phyloP scores from a whole-genome alignment of 2,888 invertebrate genomes.

The Clepsis dumicolana region DNA sequence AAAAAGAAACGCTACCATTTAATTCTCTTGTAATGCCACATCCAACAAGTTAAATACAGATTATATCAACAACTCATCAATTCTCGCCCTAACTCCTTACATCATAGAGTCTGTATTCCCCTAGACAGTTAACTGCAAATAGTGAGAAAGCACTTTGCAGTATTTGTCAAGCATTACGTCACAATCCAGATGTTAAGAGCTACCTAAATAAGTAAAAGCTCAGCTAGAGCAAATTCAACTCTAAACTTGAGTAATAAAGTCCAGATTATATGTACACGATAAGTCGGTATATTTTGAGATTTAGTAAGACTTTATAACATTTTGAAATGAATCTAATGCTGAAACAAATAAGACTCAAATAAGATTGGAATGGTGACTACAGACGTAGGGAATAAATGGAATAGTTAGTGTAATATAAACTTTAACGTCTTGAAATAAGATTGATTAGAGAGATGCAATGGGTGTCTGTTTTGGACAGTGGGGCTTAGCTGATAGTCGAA shows the following conservation, averaged over 20 bases:
- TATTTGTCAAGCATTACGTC: constrained; percentile 73
- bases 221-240: constrained; percentile 38
- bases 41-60: constrained; percentile 42
- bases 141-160: constrained; percentile 36
- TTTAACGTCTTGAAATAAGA: constrained; percentile 14
- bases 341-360: neutral
- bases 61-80: constrained; percentile 3
- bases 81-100: neutral
- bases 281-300: constrained; percentile 4
- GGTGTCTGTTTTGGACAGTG: neutral
- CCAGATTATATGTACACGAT: constrained; percentile 19
- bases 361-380: neutral
- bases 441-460: neutral
- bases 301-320: neutral
- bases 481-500: neutral
- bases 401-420: neutral
- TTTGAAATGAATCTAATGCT: neutral
- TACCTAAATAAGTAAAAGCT: constrained; percentile 37
- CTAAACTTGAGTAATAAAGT: constrained; percentile 27
- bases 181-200: constrained; percentile 64
- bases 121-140: constrained; percentile 17
- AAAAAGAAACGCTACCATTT: constrained; percentile 22
- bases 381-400: neutral
- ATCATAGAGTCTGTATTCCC: neutral
- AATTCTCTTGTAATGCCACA: constrained; percentile 36